phyloP scores from a whole-genome alignment of 2,888 invertebrate species.

The Sericinus montela region DNA sequence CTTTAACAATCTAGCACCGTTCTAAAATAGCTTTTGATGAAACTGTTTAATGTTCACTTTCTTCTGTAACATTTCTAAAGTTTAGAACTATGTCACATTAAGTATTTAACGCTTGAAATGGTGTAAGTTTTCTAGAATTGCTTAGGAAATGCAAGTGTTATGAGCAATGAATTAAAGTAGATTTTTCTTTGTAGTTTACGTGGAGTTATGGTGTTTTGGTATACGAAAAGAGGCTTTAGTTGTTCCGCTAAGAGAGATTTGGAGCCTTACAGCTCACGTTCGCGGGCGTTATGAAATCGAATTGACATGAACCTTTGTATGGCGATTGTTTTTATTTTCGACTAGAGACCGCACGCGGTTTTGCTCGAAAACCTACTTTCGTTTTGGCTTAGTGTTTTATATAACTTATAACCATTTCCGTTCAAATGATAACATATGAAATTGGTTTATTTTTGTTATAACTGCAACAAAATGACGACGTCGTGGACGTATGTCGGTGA shows the following conservation, averaged over 20 bases:
- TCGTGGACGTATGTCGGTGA: no score
- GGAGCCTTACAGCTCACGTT: slow-evolving; percentile 67
- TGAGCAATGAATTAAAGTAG: slow-evolving; percentile 19
- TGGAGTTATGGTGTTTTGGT: slow-evolving; percentile 33
- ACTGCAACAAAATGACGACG: no score
- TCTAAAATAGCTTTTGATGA: slow-evolving; percentile 23
- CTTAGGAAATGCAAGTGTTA: slow-evolving; percentile 26
- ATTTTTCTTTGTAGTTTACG: slow-evolving; percentile 22
- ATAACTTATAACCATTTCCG: no score
- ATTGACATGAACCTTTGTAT: slow-evolving; percentile 59
- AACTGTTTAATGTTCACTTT: slow-evolving; percentile 19
- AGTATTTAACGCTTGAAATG: slow-evolving; percentile 39
- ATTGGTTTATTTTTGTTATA: no score
- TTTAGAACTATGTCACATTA: slow-evolving; percentile 42
- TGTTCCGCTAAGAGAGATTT: slow-evolving; percentile 68
- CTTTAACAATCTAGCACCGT: slow-evolving; percentile 1
- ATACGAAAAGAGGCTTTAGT: slow-evolving; percentile 26
- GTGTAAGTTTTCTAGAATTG: slow-evolving; percentile 40
- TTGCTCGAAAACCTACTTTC: slow-evolving; percentile 14
- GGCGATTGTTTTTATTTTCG: slow-evolving; percentile 33
- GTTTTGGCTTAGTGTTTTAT: slow-evolving; percentile 11
- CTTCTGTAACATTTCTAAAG: background rate
- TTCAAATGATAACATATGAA: no score
- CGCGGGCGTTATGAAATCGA: slow-evolving; percentile 65
- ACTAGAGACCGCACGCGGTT: slow-evolving; percentile 23